Evolutionary conservation across 2,888 invertebrate genomes (phyloP).

Genomic region (Drosophila merina): DNA sequence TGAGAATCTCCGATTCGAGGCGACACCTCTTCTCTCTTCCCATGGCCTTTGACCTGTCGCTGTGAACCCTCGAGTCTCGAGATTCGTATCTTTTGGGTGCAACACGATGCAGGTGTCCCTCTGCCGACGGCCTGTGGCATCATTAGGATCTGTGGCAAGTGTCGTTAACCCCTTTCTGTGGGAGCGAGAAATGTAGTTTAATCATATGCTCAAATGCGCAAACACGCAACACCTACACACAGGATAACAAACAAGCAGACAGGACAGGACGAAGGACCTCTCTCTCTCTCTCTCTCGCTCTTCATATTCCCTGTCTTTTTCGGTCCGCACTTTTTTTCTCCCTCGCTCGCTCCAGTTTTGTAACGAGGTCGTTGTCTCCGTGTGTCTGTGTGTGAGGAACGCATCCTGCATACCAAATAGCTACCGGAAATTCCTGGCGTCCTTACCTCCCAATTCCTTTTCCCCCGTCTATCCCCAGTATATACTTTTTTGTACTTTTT

Average conservation of each 20-base stretch:
- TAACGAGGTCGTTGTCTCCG: constrained; percentile 72
- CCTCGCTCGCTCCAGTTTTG: constrained; percentile 63
- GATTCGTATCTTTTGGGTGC: constrained; percentile 51
- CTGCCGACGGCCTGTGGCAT: constrained; percentile 38
- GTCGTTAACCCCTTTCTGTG: constrained; percentile 59
- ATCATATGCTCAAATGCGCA: constrained; percentile 78
- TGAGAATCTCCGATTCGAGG: constrained; percentile 52
- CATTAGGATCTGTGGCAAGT: constrained; percentile 49
- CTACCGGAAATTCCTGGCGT: constrained; percentile 40
- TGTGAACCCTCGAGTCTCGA: constrained; percentile 16
- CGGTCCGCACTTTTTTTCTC: neutral
- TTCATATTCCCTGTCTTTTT: constrained; percentile 3
- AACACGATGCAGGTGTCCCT: constrained; percentile 66
- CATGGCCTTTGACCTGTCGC: constrained; percentile 52
- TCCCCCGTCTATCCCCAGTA: neutral
- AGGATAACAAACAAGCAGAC: constrained; percentile 42
- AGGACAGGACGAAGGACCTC: constrained; percentile 17
- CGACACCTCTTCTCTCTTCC: constrained; percentile 33
- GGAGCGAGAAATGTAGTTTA: constrained; percentile 70
- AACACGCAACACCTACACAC: constrained; percentile 69
- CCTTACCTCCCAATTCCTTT: neutral
- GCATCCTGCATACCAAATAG: constrained; percentile 75
- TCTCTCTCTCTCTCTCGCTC: constrained; percentile 5
- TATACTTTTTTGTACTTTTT: neutral
- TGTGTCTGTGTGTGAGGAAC: constrained; percentile 53